Evolutionary conservation across 2,113 vertebrate species (phyloP), one percentile per base, ranked within the genome.

Genomic region (Brienomyrus longianalis): DNA sequence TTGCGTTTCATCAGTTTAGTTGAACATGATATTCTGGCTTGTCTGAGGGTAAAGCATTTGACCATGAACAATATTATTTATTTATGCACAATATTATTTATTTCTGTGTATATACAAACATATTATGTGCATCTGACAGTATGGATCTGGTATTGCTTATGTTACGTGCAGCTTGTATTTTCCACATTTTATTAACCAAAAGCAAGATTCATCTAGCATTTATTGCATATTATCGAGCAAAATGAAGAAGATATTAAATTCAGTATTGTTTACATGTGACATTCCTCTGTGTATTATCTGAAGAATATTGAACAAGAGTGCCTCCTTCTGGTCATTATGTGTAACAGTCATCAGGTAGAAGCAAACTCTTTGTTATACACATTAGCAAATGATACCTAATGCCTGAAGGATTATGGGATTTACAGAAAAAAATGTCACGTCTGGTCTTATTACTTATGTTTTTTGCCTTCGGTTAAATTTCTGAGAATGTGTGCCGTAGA

Each of bases 311-410:
- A 35, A n/a, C 88, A 48, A 89, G 7, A 54, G 88, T 74, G 70
- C 88, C 88, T 70, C 80, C 88, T 80, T 77, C 70, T 83, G 88
- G 31, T 51, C 48, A 89, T 52, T 21, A n/a, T 35, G 27, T 51
- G 84, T 50, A 86, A 86, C 47, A 52, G 11, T 19, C 10, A 7
- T 86, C 83, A 23, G 47, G 10, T 85, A 85, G 83, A 50, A 2
- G 83, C 27, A 70, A 51, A 48, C 11, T 86, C 39, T n/a, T 86
- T 86, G 8, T 23, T 31, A 50, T 50, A n/a, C 19, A 19, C 39
- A 47, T 47, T 83, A 21, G 17, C 31, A n/a, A 84, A 84, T 19
- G 45, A 84, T 48, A 84, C 8, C 43, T 84, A 84, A 84, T 84
- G 45, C 83, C 19, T 47, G 45, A 47, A 47, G 19, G 19, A 10